Percentiles rank a stretch among this genome's conserved stretches.
phyloP scores from a whole-genome alignment of 92 coral and sea anemone genomes.

The Diadumene lineata region DNA sequence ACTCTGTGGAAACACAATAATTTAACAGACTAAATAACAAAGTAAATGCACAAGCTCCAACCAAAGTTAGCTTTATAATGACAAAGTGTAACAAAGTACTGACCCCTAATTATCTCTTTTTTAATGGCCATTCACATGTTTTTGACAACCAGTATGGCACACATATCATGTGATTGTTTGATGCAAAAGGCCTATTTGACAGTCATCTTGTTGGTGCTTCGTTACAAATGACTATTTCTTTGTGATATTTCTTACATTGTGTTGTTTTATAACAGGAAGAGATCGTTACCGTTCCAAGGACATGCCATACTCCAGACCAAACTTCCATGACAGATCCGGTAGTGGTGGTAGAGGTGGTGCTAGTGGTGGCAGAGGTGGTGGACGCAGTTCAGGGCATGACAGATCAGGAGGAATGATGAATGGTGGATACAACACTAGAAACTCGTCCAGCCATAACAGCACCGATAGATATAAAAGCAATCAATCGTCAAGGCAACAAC shows the following conservation, averaged over 20 bases:
- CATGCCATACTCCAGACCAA: slow-evolving; percentile 11
- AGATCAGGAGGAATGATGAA: slow-evolving; percentile 53
- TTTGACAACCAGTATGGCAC: no score
- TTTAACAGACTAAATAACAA: no score
- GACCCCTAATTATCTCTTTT: no score
- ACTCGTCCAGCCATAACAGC: slow-evolving; percentile 34
- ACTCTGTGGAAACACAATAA: no score
- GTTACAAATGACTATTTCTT: no score
- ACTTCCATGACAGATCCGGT: slow-evolving; percentile 40
- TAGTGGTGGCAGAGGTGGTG: slow-evolving; percentile 32
- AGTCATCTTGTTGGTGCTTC: no score
- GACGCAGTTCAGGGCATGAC: slow-evolving; percentile 25
- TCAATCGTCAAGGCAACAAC: slow-evolving; percentile 31
- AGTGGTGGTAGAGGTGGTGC: slow-evolving; percentile 40
- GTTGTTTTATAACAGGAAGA: slow-evolving; percentile 61
- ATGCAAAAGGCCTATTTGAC: no score
- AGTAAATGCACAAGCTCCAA: no score
- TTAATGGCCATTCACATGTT: no score
- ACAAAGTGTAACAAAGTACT: no score
- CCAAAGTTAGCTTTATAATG: no score
- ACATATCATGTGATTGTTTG: no score
- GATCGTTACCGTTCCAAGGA: slow-evolving; percentile 73
- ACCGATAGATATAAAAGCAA: slow-evolving; percentile 56
- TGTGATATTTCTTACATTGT: neutral
- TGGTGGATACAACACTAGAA: slow-evolving; percentile 53